phyloP scores from a whole-genome alignment of 2,797 vertebrate species.

The Pelobates cultripes region DNA sequence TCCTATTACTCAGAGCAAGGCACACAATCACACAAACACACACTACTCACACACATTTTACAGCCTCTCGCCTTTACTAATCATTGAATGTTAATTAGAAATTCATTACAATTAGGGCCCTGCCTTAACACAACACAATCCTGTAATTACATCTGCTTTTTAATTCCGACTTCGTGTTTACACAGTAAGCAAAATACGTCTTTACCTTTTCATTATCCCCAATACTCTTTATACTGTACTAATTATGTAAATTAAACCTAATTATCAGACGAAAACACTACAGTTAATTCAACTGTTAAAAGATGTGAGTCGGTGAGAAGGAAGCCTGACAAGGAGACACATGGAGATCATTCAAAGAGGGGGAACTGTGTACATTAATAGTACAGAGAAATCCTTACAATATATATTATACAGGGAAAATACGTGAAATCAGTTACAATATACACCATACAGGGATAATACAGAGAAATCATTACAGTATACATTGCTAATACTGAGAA shows the following conservation, averaged over 20 bases:
- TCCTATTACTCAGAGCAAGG: constrained; percentile 42
- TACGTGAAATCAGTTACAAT: too few species aligned
- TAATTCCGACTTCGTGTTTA: constrained; percentile 84
- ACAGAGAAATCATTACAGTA: too few species aligned
- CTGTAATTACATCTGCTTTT: constrained; percentile 83
- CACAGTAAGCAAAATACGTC: constrained; percentile 81
- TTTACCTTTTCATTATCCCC: constrained; percentile 82
- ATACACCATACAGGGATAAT: too few species aligned
- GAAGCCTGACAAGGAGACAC: constrained; percentile 36
- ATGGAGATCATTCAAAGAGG: constrained; percentile 7
- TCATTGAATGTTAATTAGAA: constrained; percentile 85
- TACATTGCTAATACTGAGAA: background rate
- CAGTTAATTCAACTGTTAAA: constrained; percentile 79
- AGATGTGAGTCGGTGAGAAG: constrained; percentile 63
- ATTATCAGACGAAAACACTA: constrained; percentile 81
- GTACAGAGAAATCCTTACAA: background rate
- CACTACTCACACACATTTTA: constrained; percentile 64
- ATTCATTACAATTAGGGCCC: constrained; percentile 83
- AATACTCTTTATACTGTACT: constrained; percentile 85
- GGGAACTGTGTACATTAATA: background rate
- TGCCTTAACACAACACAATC: constrained; percentile 74
- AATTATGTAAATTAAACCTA: constrained; percentile 85
- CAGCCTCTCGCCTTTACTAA: constrained; percentile 73
- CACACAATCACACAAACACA: constrained; percentile 68
- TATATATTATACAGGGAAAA: background rate